Evolutionary conservation across 2,113 vertebrate species (phyloP).

Genomic region (Cochlearius cochlearius): DNA sequence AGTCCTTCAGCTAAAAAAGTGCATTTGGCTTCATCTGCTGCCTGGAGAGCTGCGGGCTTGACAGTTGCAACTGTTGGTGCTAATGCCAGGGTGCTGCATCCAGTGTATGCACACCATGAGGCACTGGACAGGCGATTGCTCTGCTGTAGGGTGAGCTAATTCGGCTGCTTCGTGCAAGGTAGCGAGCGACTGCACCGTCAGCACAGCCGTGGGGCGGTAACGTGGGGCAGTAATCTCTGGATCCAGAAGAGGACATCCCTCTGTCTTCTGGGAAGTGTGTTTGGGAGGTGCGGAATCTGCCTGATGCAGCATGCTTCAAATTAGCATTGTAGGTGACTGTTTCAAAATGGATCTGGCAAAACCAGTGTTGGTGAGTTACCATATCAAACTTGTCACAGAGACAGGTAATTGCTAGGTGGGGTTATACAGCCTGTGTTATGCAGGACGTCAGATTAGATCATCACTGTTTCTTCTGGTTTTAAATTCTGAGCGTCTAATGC

Average conservation of each 20-base stretch:
- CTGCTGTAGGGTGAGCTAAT: neutral
- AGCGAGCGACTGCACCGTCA: neutral
- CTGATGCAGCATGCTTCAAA: neutral
- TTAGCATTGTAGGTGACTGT: constrained; percentile 11
- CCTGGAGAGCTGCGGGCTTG: neutral
- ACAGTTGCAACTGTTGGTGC: neutral
- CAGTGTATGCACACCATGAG: rapidly evolving
- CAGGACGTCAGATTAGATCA: constrained; percentile 59
- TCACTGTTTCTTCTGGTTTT: constrained; percentile 41
- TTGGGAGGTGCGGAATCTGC: neutral
- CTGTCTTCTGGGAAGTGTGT: neutral
- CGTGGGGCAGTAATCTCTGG: neutral
- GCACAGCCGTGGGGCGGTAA: neutral
- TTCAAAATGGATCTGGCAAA: constrained; percentile 49
- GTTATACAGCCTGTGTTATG: neutral
- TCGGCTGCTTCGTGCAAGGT: rapidly evolving
- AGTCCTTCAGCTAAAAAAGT: neutral
- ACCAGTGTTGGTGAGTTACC: constrained; percentile 30
- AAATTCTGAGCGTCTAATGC: constrained; percentile 9
- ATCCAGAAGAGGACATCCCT: neutral
- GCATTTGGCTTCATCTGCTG: neutral
- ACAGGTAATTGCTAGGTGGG: constrained; percentile 51
- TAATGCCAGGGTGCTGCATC: neutral
- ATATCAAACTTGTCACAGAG: constrained; percentile 13
- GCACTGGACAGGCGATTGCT: rapidly evolving